These are phyloP conservation scores for Nymphalis polychloros DNA, from an alignment of 2,888 invertebrate genomes.

Conservation along the genomic window DNA sequence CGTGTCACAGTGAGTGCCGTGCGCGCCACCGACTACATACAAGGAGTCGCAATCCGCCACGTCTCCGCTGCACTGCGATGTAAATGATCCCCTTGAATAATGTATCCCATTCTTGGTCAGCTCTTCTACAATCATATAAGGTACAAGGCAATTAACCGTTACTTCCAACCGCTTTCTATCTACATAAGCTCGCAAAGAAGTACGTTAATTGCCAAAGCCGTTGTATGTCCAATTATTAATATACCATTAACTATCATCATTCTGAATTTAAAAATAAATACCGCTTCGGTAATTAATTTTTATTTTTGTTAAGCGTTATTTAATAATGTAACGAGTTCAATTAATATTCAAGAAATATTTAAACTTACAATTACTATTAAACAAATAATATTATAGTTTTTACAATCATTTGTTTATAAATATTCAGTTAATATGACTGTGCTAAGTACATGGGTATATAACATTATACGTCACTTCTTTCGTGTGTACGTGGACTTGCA, in stretches of 20 bases:
- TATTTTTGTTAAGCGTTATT: conserved; percentile 5
- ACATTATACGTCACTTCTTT: too few relatives aligned
- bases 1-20: conserved; percentile 58
- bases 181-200: conserved; percentile 54
- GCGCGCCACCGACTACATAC: conserved; percentile 67
- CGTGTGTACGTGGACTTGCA: too few relatives aligned
- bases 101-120: conserved; percentile 75
- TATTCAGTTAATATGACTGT: too few relatives aligned
- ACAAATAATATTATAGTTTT: too few relatives aligned
- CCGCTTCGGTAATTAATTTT: conserved; percentile 6
- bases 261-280: conserved; percentile 8
- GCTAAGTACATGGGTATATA: too few relatives aligned
- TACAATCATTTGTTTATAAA: background rate
- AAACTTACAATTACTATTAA: too few relatives aligned
- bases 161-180: conserved; percentile 66
- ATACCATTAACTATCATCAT: conserved; percentile 23
- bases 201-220: conserved; percentile 44
- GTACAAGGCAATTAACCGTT: conserved; percentile 73
- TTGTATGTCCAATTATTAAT: conserved; percentile 30
- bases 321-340: background rate
- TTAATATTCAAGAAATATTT: background rate
- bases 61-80: conserved; percentile 70
- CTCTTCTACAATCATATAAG: conserved; percentile 71
- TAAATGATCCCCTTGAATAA: conserved; percentile 80
- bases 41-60: conserved; percentile 71